These are phyloP conservation scores for Erebia epiphron DNA, from an alignment of 2,888 invertebrate genomes.

Conservation along the genomic window DNA sequence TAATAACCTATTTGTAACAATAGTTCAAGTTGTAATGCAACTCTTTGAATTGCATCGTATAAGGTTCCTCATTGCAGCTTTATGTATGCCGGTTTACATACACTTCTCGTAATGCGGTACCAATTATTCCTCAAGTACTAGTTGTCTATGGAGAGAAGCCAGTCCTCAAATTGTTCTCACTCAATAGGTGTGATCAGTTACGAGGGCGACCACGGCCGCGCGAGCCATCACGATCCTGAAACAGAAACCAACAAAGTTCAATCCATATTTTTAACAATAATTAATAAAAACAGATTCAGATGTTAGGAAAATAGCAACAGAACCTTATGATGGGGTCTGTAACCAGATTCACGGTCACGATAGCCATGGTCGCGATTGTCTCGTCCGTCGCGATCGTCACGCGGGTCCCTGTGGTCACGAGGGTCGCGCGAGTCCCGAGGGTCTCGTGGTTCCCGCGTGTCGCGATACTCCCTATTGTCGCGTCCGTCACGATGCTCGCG, in stretches of 20 bases:
- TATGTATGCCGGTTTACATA: slow-evolving; percentile 57
- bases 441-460: slow-evolving; percentile 52
- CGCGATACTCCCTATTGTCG: slow-evolving; percentile 54
- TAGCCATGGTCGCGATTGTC: slow-evolving; percentile 57
- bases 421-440: slow-evolving; percentile 31
- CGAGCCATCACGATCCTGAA: slow-evolving; percentile 76
- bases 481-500: slow-evolving; percentile 52
- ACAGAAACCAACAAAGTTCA: slow-evolving; percentile 38
- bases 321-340: slow-evolving; percentile 69
- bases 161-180: slow-evolving; percentile 71
- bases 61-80: slow-evolving; percentile 55
- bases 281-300: background rate
- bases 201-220: slow-evolving; percentile 77
- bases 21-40: slow-evolving; percentile 73
- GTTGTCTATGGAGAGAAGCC: slow-evolving; percentile 82
- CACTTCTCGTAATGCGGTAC: slow-evolving; percentile 69
- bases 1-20: slow-evolving; percentile 74
- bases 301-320: background rate
- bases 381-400: slow-evolving; percentile 55
- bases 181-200: slow-evolving; percentile 64
- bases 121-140: slow-evolving; percentile 76
- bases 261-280: background rate
- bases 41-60: slow-evolving; percentile 59
- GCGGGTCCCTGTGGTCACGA: slow-evolving; percentile 52
- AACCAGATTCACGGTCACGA: slow-evolving; percentile 72